phyloP scores from a whole-genome alignment of 2,888 invertebrate genomes.

The Hyppa rectilinea region DNA sequence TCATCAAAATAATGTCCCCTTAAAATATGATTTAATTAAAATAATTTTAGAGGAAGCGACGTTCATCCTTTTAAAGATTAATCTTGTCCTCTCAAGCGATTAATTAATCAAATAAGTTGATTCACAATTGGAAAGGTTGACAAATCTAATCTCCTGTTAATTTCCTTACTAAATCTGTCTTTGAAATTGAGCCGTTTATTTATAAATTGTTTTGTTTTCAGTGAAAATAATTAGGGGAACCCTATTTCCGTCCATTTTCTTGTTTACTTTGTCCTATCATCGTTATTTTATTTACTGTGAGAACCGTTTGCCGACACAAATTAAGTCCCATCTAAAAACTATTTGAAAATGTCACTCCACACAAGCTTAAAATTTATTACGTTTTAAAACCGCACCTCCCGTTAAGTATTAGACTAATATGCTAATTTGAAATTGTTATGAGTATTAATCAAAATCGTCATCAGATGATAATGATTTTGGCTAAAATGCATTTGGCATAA shows the following conservation, averaged over 20 bases:
- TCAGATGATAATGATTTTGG: too few species aligned
- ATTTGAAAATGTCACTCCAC: too few species aligned
- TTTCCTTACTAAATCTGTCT: conserved; percentile 21
- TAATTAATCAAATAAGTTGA: conserved; percentile 56
- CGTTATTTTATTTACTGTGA: not conserved
- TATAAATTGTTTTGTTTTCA: not conserved
- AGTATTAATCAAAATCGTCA: too few species aligned
- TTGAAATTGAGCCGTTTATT: not conserved
- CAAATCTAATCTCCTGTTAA: conserved; percentile 43
- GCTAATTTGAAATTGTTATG: too few species aligned
- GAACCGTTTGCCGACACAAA: not conserved
- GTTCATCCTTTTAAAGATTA: conserved; percentile 30
- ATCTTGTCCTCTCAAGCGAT: conserved; percentile 23
- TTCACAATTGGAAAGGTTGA: conserved; percentile 41
- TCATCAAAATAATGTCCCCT: not conserved
- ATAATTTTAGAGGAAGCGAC: conserved; percentile 30
- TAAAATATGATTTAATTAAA: conserved; percentile 38
- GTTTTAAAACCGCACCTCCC: too few species aligned
- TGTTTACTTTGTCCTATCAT: not conserved
- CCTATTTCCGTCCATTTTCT: not conserved
- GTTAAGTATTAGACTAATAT: too few species aligned
- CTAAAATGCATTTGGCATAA: too few species aligned
- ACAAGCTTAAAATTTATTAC: too few species aligned
- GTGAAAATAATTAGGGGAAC: not conserved
- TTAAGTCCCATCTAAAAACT: not conserved